Evolutionary conservation across 2,888 invertebrate species (phyloP), one percentile per base, ranked within the genome.

Genomic region (Ectemnius lituratus): DNA sequence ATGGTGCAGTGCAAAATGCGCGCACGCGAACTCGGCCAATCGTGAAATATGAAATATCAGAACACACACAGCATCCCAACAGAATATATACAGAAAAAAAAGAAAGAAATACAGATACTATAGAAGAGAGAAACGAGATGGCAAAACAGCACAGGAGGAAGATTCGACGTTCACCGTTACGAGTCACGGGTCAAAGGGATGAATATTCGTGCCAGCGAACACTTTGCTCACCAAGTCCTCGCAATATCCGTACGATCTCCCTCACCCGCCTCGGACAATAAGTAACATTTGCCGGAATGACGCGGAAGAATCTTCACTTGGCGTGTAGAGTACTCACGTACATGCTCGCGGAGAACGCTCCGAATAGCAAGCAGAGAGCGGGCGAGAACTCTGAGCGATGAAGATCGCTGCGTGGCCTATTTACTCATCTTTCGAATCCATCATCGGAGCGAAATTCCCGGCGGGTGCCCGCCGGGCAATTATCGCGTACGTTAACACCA

Each of bases 341-440:
- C 37, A n/a, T 6, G 37, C 4, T 2, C n/a, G n/a, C 6, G 37
- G 3, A 60, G 23, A 23, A 23, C 23, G 23, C 23, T 23, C 23
- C 23, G 23, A 23, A 23, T 23, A 23, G 23, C 23, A 23, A 23
- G 23, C 20, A 20, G 20, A 20, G 20, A 23, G 23, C 23, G 23
- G 2, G 3, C 23, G 23, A 23, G 60, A 60, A 23, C n/a, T 23
- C 27, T 60, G 60, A 61, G 61, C 61, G 45, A 37, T 45, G 27
- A 72, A 59, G 16, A 8, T 20, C 18, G 37, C 49, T 46, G 28
- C 16, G 11, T 57, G 67, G 13, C 58, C 47, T 47, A 57, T 16
- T 63, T 67, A 60, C 56, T 45, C 11, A 23, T 27, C 23, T 18
- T 20, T 18, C 57, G 28, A 18, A 64, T 61, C 61, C 59, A 73